A percentile compares a stretch with the other conserved stretches of the same genome.
These are phyloP conservation scores for Cantharis rufa DNA, from an alignment of 2,888 invertebrate genomes.

Conservation along the genomic window DNA sequence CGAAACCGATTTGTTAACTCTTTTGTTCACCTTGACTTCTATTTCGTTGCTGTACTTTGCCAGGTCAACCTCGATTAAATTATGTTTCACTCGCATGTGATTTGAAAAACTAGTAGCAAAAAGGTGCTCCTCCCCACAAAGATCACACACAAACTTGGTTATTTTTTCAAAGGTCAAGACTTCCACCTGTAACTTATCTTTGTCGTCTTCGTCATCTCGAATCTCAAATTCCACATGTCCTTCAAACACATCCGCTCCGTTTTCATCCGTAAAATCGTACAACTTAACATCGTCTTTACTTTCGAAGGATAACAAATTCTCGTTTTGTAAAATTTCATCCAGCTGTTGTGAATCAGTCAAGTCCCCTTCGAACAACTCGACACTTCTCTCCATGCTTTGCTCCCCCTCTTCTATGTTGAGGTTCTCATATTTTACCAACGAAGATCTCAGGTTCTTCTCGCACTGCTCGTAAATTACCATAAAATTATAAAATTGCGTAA, in stretches of 20 bases:
- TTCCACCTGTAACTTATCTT: neutral
- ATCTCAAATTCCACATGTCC: neutral
- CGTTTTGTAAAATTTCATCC: neutral
- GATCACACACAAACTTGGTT: slow-evolving; percentile 24
- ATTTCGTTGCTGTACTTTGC: slow-evolving; percentile 10
- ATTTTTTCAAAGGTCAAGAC: slow-evolving; percentile 9
- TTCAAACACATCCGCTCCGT: neutral
- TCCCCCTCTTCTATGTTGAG: neutral
- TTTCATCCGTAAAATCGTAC: neutral
- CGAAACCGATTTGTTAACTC: neutral
- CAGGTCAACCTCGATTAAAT: slow-evolving; percentile 15
- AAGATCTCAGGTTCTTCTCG: slow-evolving; percentile 7
- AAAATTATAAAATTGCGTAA: slow-evolving; percentile 36
- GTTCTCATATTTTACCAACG: neutral
- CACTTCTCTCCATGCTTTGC: neutral
- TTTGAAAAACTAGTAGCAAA: slow-evolving; percentile 16
- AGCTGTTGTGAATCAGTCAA: neutral
- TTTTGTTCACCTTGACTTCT: slow-evolving; percentile 2
- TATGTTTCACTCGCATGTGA: slow-evolving; percentile 24
- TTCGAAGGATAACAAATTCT: neutral
- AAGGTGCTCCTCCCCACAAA: slow-evolving; percentile 27
- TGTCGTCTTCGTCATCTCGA: neutral
- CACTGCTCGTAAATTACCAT: slow-evolving; percentile 30
- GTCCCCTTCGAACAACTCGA: neutral
- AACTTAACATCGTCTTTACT: neutral